These are phyloP conservation scores for Notechis scutatus DNA, from an alignment of 2,113 vertebrate genomes.

Conservation along the genomic window DNA sequence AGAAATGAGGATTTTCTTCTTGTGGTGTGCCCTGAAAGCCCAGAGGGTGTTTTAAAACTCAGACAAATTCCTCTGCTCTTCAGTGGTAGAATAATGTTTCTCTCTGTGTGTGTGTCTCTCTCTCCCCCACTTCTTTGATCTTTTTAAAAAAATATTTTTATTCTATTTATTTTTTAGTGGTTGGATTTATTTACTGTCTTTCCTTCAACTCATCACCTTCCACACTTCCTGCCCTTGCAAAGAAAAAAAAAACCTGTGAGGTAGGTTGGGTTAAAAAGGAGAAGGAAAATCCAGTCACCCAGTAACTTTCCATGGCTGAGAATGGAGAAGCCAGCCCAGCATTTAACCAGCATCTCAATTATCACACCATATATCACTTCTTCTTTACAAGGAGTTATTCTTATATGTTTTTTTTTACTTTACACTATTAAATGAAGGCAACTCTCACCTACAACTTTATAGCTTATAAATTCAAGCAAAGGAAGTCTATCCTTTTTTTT, in stretches of 20 bases:
- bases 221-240: neutral
- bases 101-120: too few species aligned
- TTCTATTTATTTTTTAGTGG: neutral
- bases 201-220: neutral
- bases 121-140: too few species aligned
- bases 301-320: neutral
- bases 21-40: neutral
- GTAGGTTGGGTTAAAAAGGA: neutral
- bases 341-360: too few species aligned
- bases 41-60: neutral
- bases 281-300: neutral
- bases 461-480: neutral
- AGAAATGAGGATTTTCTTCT: neutral
- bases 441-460: neutral
- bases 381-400: neutral
- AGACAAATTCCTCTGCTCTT: neutral
- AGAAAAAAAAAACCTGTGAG: neutral
- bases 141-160: neutral
- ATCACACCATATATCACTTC: neutral
- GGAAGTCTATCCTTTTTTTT: too few species aligned
- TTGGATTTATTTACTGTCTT: neutral
- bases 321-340: neutral
- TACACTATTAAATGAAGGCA: neutral
- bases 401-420: neutral
- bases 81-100: neutral